Evolutionary conservation across 2,888 invertebrate species (phyloP), one percentile per base, ranked within the genome.

Genomic region (Apoda limacodes): DNA sequence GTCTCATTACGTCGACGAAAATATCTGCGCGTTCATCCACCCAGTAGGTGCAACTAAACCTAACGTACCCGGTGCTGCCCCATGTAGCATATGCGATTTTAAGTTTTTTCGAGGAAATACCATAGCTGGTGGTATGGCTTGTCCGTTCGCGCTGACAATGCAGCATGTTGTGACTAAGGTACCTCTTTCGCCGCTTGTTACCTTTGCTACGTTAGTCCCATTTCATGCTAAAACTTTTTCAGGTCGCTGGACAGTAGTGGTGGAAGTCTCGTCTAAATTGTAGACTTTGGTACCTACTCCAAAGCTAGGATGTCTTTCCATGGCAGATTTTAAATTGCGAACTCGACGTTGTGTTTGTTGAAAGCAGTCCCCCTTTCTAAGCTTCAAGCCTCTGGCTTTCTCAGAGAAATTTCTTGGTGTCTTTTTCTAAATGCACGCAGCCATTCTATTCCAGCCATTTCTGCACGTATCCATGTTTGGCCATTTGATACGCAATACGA

Each of bases 11-110:
- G 25, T 54, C 30, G 7, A 55, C 30, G 44, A 63, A 66, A n/a
- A n/a, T 11, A 55, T 29, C 22, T 55, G 48, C 5, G 43, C 32
- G 22, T 48, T 60, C 55, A 62, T 61, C 63, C 60, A 64, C 12
- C 63, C 63, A 26, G 45, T 45, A 28, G 50, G 48, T 37, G 47
- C 21, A 14, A 55, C 60, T 12, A 60, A 36, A 17, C 57, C 60
- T 27, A 60, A 39, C 19, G 55, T 53, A 22, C 57, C 58, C 27
- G 51, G 32, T 30, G 59, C 60, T 25, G 59, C 60, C 37, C 52
- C 54, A 33, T 42, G 43, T 12, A 58, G 34, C 54, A 60, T 58
- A 24, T 43, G 39, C 10, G 39, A 24, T 32, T 57, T 48, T 30
- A 48, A 58, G 19, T 52, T 36, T 24, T 45, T 47, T 25, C 56